Base-by-base conservation (phyloP, 1,140 invertebrate genomes). In the Aplysia californica region DNA sequence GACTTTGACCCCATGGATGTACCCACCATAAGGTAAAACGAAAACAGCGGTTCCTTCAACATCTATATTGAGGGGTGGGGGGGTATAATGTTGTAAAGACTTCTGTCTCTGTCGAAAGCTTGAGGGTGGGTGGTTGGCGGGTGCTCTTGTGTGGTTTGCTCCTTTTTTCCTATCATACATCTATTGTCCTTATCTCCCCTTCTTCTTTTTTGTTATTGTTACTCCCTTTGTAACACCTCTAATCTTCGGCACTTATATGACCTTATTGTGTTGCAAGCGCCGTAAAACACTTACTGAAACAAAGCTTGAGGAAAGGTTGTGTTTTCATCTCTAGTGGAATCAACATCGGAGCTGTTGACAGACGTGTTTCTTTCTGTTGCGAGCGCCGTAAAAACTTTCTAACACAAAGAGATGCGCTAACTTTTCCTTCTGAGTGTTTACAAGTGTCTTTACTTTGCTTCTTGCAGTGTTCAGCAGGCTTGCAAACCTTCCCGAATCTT, bases 1-100 rank as follows among this genome's bases (percentile, higher is more conserved):
- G 92, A 93, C 74, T 97, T 97, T 87, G 92, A 96, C 90, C 94
- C 94, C 0, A 89, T 91, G 29, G 91, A 89, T 64, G 95, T 96
- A 15, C 95, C 96, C n/a, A 95, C 93, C 0, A 92, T 96, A 56
- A 92, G 88, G 92, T 93, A 76, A 78, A 5, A 64, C 29, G 44
- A 39, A 35, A 10, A 5, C 20, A 31, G 20, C 21, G 20, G 3
- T n/a, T 20, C 29, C 18, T 78, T 4, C 0, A 58, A 35, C 26
- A 31, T n/a, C 21, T 18, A 31, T n/a, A n/a, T n/a, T n/a, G n/a
- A n/a, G n/a, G n/a, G n/a, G n/a, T n/a, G n/a, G n/a, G n/a, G n/a
- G n/a, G n/a, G n/a, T n/a, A n/a, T n/a, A n/a, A n/a, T n/a, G n/a
- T n/a, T n/a, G n/a, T n/a, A n/a, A n/a, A n/a, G n/a, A n/a, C n/a